Base-by-base conservation (phyloP, 1,140 invertebrate genomes). In the Microplitis demolitor region DNA sequence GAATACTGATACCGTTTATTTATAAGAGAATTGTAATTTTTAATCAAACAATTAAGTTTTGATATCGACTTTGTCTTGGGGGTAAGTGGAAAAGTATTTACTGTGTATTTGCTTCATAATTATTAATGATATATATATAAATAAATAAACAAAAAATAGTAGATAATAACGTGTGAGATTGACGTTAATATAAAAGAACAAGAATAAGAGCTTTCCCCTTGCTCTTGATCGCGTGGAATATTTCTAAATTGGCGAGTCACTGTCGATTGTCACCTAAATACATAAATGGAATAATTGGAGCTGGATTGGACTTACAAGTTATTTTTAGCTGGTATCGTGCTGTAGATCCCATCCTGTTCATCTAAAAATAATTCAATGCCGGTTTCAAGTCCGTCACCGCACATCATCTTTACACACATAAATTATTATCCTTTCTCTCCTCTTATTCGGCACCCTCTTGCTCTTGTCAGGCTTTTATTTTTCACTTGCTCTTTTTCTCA, bases 221-320 rank as follows among this genome's bases (percentile, higher is more conserved):
- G 67, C 9, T 11, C 76, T 63, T 63, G 76, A 80, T 74, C 77
- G 78, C 76, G 77, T 78, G 79, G 83, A 85, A 86, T 85, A 83
- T 84, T 84, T 85, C 81, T 84, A 85, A 86, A 87, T 85, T 86
- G 84, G 76, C 83, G 79, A 31, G 77, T 83, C 78, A 77, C 79
- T n/a, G n/a, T 79, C 82, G 84, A 85, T 86, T 85, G 82, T 84
- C 82, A 86, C 82, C 83, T 85, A 85, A 87, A 86, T 85, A 84
- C 81, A 78, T 85, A 82, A 83, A 87, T 87, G 79, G 80, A 81
- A 84, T 85, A 85, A 87, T 87, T 85, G 85, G 79, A 78, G 73
- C 73, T 80, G 82, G 81, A 87, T 86, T 87, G 84, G 82, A 78
- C 82, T 85, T 83, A 84, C 76, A 37, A 62, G 78, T 75, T 87